A percentile compares a stretch with the other conserved stretches of the same genome.
Conservation (phyloP, 2,888 invertebrate genomes). For the Drosophila tanythrix region DNA sequence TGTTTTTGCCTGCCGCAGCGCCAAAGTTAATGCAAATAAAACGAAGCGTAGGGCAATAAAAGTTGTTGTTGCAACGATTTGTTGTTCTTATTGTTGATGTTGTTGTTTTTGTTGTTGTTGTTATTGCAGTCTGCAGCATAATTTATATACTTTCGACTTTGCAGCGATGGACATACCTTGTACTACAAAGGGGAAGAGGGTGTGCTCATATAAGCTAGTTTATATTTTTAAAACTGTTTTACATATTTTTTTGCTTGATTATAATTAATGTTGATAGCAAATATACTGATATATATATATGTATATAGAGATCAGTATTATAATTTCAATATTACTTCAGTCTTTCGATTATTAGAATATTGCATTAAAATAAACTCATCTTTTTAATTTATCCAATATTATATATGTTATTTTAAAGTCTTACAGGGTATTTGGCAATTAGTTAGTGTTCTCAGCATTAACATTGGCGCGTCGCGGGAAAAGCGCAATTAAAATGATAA, state of each 20-base stretch:
- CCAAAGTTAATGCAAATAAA: constrained; percentile 75
- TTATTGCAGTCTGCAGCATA: constrained; percentile 57
- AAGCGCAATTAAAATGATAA: constrained; percentile 78
- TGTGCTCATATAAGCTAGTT: neutral
- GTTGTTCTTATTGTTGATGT: constrained; percentile 19
- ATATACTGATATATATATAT: neutral
- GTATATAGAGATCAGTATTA: neutral
- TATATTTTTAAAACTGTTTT: neutral
- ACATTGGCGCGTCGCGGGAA: constrained; percentile 43
- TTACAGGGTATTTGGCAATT: constrained; percentile 7
- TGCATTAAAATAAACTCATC: neutral
- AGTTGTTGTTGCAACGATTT: constrained; percentile 37
- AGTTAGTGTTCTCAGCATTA: neutral
- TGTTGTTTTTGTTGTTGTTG: constrained; percentile 37
- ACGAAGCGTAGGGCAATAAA: constrained; percentile 65
- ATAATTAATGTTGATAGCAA: neutral
- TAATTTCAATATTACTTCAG: no score
- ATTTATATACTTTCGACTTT: constrained; percentile 67
- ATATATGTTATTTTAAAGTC: neutral
- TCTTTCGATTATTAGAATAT: accelerated
- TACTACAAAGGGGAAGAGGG: neutral
- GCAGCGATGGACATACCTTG: constrained; percentile 25
- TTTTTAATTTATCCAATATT: no score
- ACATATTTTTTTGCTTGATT: neutral
- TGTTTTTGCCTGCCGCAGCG: constrained; percentile 39